phyloP scores from a whole-genome alignment of 2,113 vertebrate species.

The Percopsis transmontana region DNA sequence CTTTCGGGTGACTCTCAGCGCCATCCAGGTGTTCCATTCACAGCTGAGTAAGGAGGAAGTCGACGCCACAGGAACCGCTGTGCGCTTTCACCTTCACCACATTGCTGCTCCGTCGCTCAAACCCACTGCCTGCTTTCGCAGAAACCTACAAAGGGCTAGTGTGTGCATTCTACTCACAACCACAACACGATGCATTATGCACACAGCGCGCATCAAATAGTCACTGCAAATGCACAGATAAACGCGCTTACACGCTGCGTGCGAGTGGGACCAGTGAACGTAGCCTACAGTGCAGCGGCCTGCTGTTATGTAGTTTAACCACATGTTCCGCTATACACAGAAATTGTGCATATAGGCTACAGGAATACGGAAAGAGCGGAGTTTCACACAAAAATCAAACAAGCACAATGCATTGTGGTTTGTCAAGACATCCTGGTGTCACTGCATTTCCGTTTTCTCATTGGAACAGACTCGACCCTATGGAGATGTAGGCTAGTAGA shows the following conservation, averaged over 20 bases:
- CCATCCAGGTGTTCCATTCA: slow-evolving; percentile 47
- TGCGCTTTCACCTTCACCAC: slow-evolving; percentile 61
- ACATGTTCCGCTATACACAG: slow-evolving; percentile 69
- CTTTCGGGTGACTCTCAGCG: slow-evolving; percentile 5
- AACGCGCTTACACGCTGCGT: slow-evolving; percentile 23
- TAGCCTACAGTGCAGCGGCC: slow-evolving; percentile 23
- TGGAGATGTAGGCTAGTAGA: neutral
- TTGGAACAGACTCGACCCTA: slow-evolving; percentile 9
- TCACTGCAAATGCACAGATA: slow-evolving; percentile 31
- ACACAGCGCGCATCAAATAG: slow-evolving; percentile 30
- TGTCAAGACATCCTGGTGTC: slow-evolving; percentile 41
- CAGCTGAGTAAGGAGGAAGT: slow-evolving; percentile 12
- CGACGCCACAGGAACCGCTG: slow-evolving; percentile 63
- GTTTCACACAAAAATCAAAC: slow-evolving; percentile 2
- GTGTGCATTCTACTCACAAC: slow-evolving; percentile 42
- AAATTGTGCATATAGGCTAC: slow-evolving; percentile 36
- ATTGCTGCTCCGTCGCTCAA: slow-evolving; percentile 38
- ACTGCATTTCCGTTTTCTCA: slow-evolving; percentile 48
- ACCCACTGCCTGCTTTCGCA: slow-evolving; percentile 60
- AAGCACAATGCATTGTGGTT: slow-evolving; percentile 52
- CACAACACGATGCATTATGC: slow-evolving; percentile 52
- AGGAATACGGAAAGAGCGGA: slow-evolving; percentile 15
- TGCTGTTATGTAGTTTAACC: slow-evolving; percentile 47
- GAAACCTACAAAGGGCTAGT: slow-evolving; percentile 48
- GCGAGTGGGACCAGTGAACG: slow-evolving; percentile 24